These are phyloP conservation scores for Homarus americanus DNA, from an alignment of 1,140 invertebrate species.

Conservation along the genomic window DNA sequence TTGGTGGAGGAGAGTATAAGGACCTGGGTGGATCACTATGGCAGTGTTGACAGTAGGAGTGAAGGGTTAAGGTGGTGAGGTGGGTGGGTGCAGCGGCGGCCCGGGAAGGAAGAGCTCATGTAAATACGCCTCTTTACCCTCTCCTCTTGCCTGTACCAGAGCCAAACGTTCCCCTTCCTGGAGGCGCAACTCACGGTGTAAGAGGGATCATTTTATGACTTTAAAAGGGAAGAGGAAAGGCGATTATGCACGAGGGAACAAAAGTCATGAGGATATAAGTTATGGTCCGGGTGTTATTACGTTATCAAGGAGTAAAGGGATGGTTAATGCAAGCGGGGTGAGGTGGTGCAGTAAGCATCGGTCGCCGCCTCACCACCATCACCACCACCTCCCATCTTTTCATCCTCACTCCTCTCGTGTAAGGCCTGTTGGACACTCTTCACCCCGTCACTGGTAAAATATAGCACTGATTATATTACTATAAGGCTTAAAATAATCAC, in stretches of 20 bases:
- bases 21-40: too few species aligned
- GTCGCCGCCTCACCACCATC: background rate
- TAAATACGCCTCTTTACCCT: background rate
- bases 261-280: constrained; percentile 23
- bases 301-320: constrained; percentile 23
- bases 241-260: constrained; percentile 38
- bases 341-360: constrained; percentile 3
- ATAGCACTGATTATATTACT: too few species aligned
- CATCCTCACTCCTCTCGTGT: background rate
- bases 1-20: too few species aligned
- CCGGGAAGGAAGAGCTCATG: background rate
- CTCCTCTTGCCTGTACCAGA: too few species aligned
- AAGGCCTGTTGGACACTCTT: background rate
- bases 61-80: too few species aligned
- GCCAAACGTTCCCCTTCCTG: background rate
- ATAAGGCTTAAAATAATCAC: too few species aligned
- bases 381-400: background rate
- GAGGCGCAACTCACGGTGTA: background rate
- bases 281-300: constrained; percentile 45
- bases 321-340: background rate
- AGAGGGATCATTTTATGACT: background rate
- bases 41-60: too few species aligned
- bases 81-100: background rate
- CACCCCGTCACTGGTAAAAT: too few species aligned
- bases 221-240: background rate